These are phyloP conservation scores for Ceraclea dissimilis DNA, from an alignment of 2,888 invertebrate species.

Conservation along the genomic window DNA sequence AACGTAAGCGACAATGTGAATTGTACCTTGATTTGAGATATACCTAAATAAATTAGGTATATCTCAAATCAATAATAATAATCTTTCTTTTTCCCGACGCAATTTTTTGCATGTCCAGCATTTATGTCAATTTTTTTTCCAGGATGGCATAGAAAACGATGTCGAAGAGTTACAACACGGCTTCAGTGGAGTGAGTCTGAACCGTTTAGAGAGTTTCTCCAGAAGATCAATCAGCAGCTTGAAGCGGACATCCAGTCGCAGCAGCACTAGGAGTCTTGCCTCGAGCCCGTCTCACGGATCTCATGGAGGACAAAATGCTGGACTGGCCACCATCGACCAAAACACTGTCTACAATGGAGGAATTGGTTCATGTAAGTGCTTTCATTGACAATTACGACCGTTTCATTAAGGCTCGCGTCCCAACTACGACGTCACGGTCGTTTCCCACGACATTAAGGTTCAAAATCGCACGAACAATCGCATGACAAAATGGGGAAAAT, in stretches of 20 bases:
- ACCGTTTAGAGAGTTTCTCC: slow-evolving; percentile 40
- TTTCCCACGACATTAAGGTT: too few relatives aligned
- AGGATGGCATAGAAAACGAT: slow-evolving; percentile 14
- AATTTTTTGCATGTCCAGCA: too few relatives aligned
- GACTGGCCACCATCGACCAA: slow-evolving; percentile 32
- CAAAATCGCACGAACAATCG: too few relatives aligned
- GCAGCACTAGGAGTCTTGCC: slow-evolving; percentile 42
- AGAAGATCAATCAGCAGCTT: slow-evolving; percentile 25
- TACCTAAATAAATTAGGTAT: too few relatives aligned
- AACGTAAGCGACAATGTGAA: too few relatives aligned
- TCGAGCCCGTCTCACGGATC: slow-evolving; percentile 25
- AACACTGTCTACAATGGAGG: slow-evolving; percentile 40
- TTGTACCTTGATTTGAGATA: too few relatives aligned
- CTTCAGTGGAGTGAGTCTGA: slow-evolving; percentile 46
- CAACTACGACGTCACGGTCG: too few relatives aligned
- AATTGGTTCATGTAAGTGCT: slow-evolving; percentile 29
- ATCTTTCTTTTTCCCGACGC: too few relatives aligned
- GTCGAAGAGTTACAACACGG: slow-evolving; percentile 39
- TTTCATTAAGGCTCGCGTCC: background rate
- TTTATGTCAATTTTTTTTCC: too few relatives aligned
- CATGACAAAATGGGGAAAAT: too few relatives aligned
- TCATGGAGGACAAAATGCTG: slow-evolving; percentile 30
- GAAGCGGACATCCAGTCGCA: slow-evolving; percentile 43
- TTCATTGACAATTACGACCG: background rate
- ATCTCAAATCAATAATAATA: too few relatives aligned